Evolutionary conservation across 2,888 invertebrate species (phyloP).

Genomic region (Agrotis puta): DNA sequence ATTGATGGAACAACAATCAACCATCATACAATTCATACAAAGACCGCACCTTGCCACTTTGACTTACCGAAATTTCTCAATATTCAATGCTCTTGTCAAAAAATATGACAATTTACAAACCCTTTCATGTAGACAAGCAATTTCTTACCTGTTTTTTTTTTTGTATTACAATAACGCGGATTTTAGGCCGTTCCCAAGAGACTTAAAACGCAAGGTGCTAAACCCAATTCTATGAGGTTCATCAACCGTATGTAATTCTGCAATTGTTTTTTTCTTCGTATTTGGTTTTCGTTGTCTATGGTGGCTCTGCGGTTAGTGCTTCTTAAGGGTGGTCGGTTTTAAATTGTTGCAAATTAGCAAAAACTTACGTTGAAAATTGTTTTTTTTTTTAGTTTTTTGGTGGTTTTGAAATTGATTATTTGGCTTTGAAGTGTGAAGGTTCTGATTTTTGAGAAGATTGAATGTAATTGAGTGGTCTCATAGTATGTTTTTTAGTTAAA

Average conservation of each 20-base stretch:
- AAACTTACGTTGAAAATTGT: slow-evolving; percentile 51
- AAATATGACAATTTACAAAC: slow-evolving; percentile 55
- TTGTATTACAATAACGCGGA: slow-evolving; percentile 34
- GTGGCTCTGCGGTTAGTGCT: slow-evolving; percentile 53
- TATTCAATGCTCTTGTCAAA: slow-evolving; percentile 54
- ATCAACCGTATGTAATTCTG: slow-evolving; percentile 41
- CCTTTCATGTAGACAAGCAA: slow-evolving; percentile 53
- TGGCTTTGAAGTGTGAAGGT: not conserved
- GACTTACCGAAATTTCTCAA: slow-evolving; percentile 17
- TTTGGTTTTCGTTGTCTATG: slow-evolving; percentile 47
- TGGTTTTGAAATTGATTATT: slow-evolving; percentile 27
- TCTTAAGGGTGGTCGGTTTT: slow-evolving; percentile 55
- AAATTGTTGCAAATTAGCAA: slow-evolving; percentile 41
- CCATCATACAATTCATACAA: slow-evolving; percentile 9
- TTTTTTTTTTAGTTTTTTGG: slow-evolving; percentile 12
- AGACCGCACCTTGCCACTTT: slow-evolving; percentile 47
- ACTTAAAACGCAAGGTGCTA: slow-evolving; percentile 70
- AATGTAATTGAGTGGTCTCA: not conserved
- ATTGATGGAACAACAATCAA: slow-evolving; percentile 26
- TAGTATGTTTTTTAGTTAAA: not conserved
- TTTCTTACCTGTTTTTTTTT: slow-evolving; percentile 68
- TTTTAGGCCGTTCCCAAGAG: slow-evolving; percentile 64
- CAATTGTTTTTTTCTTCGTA: slow-evolving; percentile 3
- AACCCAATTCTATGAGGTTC: slow-evolving; percentile 56
- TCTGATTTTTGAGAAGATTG: not conserved